These are phyloP conservation scores for Pogonognathellus flavescens DNA, from an alignment of 1,140 invertebrate genomes.

Conservation along the genomic window DNA sequence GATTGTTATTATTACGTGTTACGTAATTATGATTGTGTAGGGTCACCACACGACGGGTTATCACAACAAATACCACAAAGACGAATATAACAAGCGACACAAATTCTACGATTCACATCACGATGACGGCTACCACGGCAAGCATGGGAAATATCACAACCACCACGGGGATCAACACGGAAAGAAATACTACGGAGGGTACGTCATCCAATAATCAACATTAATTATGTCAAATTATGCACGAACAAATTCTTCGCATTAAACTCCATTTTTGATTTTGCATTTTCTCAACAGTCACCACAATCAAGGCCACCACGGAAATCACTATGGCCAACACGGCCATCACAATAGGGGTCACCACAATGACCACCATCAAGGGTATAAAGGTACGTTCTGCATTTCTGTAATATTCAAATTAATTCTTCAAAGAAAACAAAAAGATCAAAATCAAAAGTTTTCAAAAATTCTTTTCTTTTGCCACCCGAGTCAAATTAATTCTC, in stretches of 20 bases:
- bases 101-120: slow-evolving; percentile 57
- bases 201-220: not conserved
- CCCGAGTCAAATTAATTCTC: too few relatives aligned
- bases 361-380: slow-evolving; percentile 52
- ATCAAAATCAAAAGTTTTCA: too few relatives aligned
- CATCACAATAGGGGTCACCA: slow-evolving; percentile 57
- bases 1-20: not conserved
- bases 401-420: too few relatives aligned
- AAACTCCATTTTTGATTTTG: not conserved
- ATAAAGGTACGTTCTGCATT: slow-evolving; percentile 47
- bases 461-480: too few relatives aligned
- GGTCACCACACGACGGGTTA: slow-evolving; percentile 61
- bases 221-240: not conserved
- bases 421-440: too few relatives aligned
- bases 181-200: slow-evolving; percentile 60
- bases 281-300: slow-evolving; percentile 52
- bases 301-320: slow-evolving; percentile 57
- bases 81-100: slow-evolving; percentile 59
- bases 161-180: slow-evolving; percentile 59
- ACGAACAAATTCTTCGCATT: too few relatives aligned
- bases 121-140: slow-evolving; percentile 47
- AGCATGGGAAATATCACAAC: slow-evolving; percentile 52
- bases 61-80: slow-evolving; percentile 64
- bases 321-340: slow-evolving; percentile 53
- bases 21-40: slow-evolving; percentile 28